Percentiles rank a stretch among this genome's conserved stretches.
phyloP scores from a whole-genome alignment of 1,140 invertebrate genomes.

The Papilio polyxenes region DNA sequence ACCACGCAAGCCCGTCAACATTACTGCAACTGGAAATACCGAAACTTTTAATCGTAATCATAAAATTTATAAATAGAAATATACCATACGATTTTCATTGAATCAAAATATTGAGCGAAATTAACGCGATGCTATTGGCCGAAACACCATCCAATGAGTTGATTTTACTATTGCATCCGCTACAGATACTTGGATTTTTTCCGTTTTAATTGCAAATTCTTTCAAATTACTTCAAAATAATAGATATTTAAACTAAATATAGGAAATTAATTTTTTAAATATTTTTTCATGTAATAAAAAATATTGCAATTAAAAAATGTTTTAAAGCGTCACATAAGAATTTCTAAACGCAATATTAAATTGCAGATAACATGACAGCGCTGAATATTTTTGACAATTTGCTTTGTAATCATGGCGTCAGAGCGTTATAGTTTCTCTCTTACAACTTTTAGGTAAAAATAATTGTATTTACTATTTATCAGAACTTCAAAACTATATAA shows the following conservation, averaged over 20 bases:
- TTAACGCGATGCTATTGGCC: constrained; percentile 55
- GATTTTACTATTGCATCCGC: neutral
- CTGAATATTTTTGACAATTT: constrained; percentile 64
- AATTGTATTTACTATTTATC: constrained; percentile 48
- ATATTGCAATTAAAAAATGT: too few species aligned
- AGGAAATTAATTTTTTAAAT: neutral
- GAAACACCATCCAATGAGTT: constrained; percentile 46
- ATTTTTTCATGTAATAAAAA: too few species aligned
- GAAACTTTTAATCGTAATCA: constrained; percentile 34
- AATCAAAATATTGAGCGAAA: constrained; percentile 74
- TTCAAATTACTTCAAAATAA: neutral
- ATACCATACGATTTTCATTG: constrained; percentile 44
- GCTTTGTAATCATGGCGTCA: constrained; percentile 90
- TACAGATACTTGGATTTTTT: neutral
- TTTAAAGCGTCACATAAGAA: too few species aligned
- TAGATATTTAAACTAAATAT: neutral
- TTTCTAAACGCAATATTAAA: neutral
- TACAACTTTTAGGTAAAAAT: constrained; percentile 96
- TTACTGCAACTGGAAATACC: constrained; percentile 40
- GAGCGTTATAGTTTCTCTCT: constrained; percentile 99
- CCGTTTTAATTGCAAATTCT: neutral
- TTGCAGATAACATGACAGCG: constrained; percentile 50
- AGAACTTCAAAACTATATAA: constrained; percentile 31
- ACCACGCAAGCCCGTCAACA: constrained; percentile 62
- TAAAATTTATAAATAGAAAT: constrained; percentile 66